Evolutionary conservation across 1,140 invertebrate genomes (phyloP).

Genomic region (Ditylenchus dipsaci): DNA sequence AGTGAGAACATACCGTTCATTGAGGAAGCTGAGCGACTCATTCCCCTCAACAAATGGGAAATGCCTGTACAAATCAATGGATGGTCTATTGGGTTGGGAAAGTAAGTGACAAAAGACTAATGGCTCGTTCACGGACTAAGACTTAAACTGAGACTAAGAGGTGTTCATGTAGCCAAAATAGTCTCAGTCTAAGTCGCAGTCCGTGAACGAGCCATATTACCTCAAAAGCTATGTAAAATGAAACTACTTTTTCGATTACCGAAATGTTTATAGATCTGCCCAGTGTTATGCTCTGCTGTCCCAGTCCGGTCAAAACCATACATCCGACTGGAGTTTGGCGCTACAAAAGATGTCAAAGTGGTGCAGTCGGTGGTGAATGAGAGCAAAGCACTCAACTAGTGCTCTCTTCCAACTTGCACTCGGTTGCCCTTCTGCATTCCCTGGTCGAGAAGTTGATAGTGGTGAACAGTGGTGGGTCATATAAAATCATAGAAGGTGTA

Average conservation of each 20-base stretch:
- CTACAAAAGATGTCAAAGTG: constrained; percentile 1
- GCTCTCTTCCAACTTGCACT: constrained; percentile 17
- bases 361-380: constrained; percentile 7
- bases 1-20: constrained; percentile 48
- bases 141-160: no score
- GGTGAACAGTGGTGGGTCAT: constrained; percentile 35
- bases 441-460: constrained; percentile 29
- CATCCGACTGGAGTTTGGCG: constrained; percentile 26
- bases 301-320: constrained; percentile 35
- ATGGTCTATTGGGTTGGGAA: constrained; percentile 40
- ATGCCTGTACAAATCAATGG: constrained; percentile 48
- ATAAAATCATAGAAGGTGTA: neutral
- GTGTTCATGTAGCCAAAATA: no score
- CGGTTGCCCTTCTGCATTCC: constrained; percentile 28
- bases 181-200: no score
- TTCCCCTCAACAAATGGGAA: constrained; percentile 49
- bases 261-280: constrained; percentile 10
- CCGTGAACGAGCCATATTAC: no score
- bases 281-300: constrained; percentile 20
- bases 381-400: constrained; percentile 24
- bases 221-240: neutral
- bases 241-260: no score
- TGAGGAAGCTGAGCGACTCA: constrained; percentile 19
- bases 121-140: no score
- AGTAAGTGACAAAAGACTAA: neutral